Percentiles rank a stretch among this genome's conserved stretches.
phyloP scores from a whole-genome alignment of 1,140 invertebrate species.

The Chymomyza costata region DNA sequence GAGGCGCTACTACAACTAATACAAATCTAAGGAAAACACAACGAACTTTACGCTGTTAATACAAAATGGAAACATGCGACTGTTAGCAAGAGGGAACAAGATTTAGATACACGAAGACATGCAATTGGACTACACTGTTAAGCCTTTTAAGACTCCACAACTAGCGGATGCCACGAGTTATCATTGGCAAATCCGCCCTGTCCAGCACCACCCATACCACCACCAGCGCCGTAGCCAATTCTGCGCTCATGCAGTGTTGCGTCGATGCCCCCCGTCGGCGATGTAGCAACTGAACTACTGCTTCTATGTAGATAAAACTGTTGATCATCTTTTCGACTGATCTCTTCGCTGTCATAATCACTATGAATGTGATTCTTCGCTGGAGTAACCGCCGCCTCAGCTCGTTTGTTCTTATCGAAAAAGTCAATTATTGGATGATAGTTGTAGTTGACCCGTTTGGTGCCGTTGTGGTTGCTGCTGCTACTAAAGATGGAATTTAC shows the following conservation, averaged over 20 bases:
- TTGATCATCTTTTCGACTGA: conserved; percentile 42
- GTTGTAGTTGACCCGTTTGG: conserved; percentile 84
- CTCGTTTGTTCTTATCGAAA: conserved; percentile 77
- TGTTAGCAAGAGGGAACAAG: conserved; percentile 29
- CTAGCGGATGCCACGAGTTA: conserved; percentile 65
- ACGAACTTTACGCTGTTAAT: conserved; percentile 37
- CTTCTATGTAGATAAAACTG: conserved; percentile 21
- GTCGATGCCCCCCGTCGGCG: conserved; percentile 21
- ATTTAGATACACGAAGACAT: no score
- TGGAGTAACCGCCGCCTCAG: conserved; percentile 16
- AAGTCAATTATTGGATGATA: conserved; percentile 91
- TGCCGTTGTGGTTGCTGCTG: conserved; percentile 13
- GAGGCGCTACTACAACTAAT: no score
- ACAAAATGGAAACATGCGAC: conserved; percentile 16
- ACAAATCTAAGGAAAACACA: conserved; percentile 32
- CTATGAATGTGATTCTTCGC: background rate
- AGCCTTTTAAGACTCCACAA: conserved; percentile 44
- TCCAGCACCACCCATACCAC: conserved; percentile 27
- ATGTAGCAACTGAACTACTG: background rate
- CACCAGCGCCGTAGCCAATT: conserved; percentile 55
- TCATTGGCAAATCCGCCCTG: conserved; percentile 41
- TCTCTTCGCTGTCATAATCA: conserved; percentile 31
- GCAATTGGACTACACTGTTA: background rate
- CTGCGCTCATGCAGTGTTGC: conserved; percentile 49
- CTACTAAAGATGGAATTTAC: conserved; percentile 47